Evolutionary conservation across 2,113 vertebrate genomes (phyloP).

Genomic region (Corythaeola cristata): DNA sequence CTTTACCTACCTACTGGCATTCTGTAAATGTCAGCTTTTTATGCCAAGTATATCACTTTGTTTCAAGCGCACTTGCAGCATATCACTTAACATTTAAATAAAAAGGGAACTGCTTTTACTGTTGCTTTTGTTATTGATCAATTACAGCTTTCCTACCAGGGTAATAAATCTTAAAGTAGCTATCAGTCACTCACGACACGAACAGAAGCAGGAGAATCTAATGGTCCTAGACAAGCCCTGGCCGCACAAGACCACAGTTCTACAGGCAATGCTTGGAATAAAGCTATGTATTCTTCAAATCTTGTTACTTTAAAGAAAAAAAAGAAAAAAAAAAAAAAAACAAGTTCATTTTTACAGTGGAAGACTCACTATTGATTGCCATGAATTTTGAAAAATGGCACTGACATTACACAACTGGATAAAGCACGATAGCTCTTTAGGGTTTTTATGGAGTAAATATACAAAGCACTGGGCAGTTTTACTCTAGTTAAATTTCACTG

Average conservation of each 20-base stretch:
- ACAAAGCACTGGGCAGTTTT: neutral
- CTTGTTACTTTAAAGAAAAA: neutral
- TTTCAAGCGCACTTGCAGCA: neutral
- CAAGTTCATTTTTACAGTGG: neutral
- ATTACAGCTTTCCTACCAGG: neutral
- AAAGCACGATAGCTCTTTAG: neutral
- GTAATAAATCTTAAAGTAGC: neutral
- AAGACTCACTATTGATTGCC: neutral
- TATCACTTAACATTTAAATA: neutral
- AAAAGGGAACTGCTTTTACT: neutral
- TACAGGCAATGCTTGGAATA: neutral
- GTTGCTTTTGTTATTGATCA: neutral
- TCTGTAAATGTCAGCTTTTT: neutral
- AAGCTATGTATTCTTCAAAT: neutral
- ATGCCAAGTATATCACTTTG: neutral
- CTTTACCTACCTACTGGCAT: neutral
- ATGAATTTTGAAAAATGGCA: neutral
- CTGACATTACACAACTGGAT: neutral
- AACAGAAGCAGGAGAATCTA: neutral
- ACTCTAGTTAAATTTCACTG: neutral
- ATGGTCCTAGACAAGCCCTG: neutral
- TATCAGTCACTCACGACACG: neutral
- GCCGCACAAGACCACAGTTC: accelerated
- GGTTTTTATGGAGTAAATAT: neutral
- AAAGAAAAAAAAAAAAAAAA: neutral